Evolutionary conservation across 2,113 vertebrate species (phyloP), one percentile per base, ranked within the genome.

Genomic region (Otocyon megalotis): DNA sequence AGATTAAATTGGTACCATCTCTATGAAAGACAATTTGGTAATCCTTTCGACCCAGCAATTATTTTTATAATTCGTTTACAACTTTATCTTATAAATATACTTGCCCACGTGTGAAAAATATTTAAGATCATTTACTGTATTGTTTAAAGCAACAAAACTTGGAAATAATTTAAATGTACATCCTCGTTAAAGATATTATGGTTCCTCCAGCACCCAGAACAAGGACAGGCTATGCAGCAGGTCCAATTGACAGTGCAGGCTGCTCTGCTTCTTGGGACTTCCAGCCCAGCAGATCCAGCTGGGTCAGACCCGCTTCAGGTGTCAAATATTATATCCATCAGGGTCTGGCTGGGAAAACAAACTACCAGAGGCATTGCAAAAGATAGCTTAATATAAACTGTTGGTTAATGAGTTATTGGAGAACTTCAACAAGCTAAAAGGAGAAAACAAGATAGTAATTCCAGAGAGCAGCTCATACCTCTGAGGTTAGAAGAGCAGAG

Each of bases 41-140:
- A 65, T 93, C 30, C 56, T 83, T 93, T 96, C 54, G 48, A 93
- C 43, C 37, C 16, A 96, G 53, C 1, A 89, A 37, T 93, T 92
- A 54, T 15, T 54, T 54, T 54, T 54, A 54, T 54, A 54, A 54
- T 43, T 77, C 65, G 76, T 95, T 82, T 91, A 35, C 63, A 88
- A 90, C 37, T 90, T 74, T 79, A 58, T 62, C 90, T 89, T 87
- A 82, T 30, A 67, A 32, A 65, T 62, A 69, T 43, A 30, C 5
- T 50, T 50, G 35, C 37, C 50, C 12, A 50, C 19, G 24, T 71
- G 5, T 90, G 65, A 77, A 85, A 74, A 93, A 69, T 35, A 32
- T 50, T 91, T 86, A 62, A 90, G 35, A 30, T 81, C 84, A 9
- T 69, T 93, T 71, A 77, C 81, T 85, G 77, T 43, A 88, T 88